These are phyloP conservation scores for Eudasyphora cyanicolor DNA, from an alignment of 2,888 invertebrate species.

Conservation along the genomic window DNA sequence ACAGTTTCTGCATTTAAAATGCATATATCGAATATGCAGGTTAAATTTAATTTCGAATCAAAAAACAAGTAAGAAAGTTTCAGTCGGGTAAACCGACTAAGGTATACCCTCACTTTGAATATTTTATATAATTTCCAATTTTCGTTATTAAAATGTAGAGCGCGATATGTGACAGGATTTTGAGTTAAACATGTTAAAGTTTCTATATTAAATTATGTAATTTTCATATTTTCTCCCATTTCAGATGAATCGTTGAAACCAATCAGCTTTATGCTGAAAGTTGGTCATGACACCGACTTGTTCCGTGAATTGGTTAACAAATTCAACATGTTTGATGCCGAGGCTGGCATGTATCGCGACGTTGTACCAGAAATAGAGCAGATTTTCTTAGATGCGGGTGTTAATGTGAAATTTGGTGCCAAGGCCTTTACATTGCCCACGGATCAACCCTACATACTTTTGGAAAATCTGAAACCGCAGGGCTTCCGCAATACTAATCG, in stretches of 20 bases:
- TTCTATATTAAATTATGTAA: too few relatives aligned
- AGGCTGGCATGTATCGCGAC: conserved; percentile 70
- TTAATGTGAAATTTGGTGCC: conserved; percentile 68
- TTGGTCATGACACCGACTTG: conserved; percentile 61
- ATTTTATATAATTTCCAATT: too few relatives aligned
- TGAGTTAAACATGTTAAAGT: too few relatives aligned
- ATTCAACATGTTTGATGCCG: conserved; percentile 69
- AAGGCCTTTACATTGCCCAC: conserved; percentile 64
- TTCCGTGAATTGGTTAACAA: conserved; percentile 64
- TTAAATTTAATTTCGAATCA: too few relatives aligned
- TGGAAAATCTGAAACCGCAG: conserved; percentile 71
- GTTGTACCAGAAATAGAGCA: conserved; percentile 72
- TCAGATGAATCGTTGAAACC: conserved; percentile 62
- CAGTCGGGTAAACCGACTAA: too few relatives aligned
- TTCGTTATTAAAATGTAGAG: too few relatives aligned
- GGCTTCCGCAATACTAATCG: conserved; percentile 72
- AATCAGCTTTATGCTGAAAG: conserved; percentile 68
- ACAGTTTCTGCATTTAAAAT: too few relatives aligned
- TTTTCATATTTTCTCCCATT: neutral
- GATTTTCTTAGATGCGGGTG: conserved; percentile 69
- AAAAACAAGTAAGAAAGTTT: too few relatives aligned
- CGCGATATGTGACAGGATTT: too few relatives aligned
- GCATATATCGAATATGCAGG: too few relatives aligned
- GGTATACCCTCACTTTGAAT: too few relatives aligned
- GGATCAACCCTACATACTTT: conserved; percentile 67